Evolutionary conservation across 1,140 invertebrate species (phyloP).

Genomic region (Lamellibrachia luymesi): DNA sequence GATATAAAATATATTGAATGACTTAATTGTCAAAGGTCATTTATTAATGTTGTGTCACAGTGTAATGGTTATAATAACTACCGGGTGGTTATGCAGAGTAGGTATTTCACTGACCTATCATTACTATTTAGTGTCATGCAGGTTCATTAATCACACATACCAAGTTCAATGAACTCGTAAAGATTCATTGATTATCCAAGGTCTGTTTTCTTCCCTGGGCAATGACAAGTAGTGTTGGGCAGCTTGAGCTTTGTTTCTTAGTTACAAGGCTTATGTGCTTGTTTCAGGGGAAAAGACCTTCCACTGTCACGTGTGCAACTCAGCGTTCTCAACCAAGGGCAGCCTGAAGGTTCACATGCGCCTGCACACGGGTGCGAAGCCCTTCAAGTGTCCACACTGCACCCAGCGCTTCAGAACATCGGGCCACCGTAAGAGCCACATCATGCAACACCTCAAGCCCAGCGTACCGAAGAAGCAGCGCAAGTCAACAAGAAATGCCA

Average conservation of each 20-base stretch:
- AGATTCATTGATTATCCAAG: constrained; percentile 1
- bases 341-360: constrained; percentile 72
- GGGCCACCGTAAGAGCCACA: constrained; percentile 58
- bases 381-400: constrained; percentile 69
- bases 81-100: too few relatives aligned
- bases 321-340: constrained; percentile 56
- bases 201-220: constrained; percentile 11
- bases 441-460: constrained; percentile 56
- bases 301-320: constrained; percentile 53
- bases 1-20: too few relatives aligned
- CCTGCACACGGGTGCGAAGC: constrained; percentile 69
- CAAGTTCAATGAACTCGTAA: too few relatives aligned
- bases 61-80: too few relatives aligned
- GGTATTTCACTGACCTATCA: too few relatives aligned
- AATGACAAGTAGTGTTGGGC: background rate
- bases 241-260: background rate
- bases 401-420: constrained; percentile 64
- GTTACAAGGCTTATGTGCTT: background rate
- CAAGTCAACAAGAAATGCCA: background rate
- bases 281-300: constrained; percentile 51
- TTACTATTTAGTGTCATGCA: too few relatives aligned
- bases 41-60: too few relatives aligned
- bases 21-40: too few relatives aligned
- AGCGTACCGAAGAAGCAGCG: background rate
- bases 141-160: too few relatives aligned